Evolutionary conservation across 1,140 invertebrate genomes (phyloP), one percentile per base, ranked within the genome.

Genomic region (Hylaeus volcanicus): DNA sequence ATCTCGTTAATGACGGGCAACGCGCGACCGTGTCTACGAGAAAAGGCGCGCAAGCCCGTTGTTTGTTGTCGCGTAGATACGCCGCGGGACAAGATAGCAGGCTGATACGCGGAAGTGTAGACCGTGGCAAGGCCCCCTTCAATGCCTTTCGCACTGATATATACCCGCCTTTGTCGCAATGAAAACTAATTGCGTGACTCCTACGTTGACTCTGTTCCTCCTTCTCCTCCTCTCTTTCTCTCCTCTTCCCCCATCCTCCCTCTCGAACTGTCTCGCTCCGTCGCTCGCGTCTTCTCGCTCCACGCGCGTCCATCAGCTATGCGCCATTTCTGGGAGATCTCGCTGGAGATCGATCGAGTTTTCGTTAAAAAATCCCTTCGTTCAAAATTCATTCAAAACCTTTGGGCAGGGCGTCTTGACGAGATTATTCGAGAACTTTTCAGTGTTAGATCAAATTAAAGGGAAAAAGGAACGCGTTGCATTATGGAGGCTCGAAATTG

Each of bases 101-200:
- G 15, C 82, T 89, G 87, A 91, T 90, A 92, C 89, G 87, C 92
- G 92, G 92, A 93, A 93, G 91, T 91, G 82, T 85, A 86, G 69
- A 66, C 83, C 74, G 82, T 85, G 79, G 89, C 92, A 92, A 93
- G 91, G 92, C 89, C 86, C 88, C 86, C 78, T 85, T 92, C 91
- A 92, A 93, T 93, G 91, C 87, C 91, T 92, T 89, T 84, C 81
- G 85, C 89, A 83, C 86, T 89, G 87, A 88, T 88, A 86, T 86
- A 79, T 65, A 76, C 88, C 81, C 84, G 74, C 76, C 82, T 88
- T 86, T 84, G 82, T 79, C 82, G 79, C 82, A 82, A 87, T 87
- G 86, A 84, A 81, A 87, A 84, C 79, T 84, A 87, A 87, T 87
- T 87, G 85, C 85, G 56, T 81, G 85, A 64, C 78, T 81, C 53